phyloP scores from a whole-genome alignment of 2,797 vertebrate species.

The Scyliorhinus canicula region DNA sequence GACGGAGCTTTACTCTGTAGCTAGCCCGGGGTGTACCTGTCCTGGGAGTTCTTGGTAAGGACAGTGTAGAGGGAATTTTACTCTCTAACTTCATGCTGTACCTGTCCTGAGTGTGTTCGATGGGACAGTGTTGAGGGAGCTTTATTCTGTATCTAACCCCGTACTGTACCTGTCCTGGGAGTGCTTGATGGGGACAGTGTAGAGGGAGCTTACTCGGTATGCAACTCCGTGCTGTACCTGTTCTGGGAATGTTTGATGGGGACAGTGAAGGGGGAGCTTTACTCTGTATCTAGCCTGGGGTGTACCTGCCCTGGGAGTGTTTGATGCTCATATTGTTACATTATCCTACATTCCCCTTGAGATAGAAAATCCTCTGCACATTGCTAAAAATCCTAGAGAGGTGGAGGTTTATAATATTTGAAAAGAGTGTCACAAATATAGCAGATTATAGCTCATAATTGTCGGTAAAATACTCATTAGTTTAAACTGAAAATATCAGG shows the following conservation, averaged over 20 bases:
- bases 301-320: not conserved
- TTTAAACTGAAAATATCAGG: not conserved
- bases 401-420: not conserved
- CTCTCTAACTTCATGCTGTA: not conserved
- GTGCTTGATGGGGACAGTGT: not conserved
- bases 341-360: not conserved
- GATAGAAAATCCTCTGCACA: too few species aligned
- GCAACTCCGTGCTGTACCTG: too few species aligned
- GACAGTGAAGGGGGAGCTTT: not conserved
- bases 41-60: not conserved
- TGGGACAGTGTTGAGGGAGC: not conserved
- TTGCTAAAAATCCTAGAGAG: not conserved
- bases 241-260: not conserved
- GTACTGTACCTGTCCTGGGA: not conserved
- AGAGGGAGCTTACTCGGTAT: not conserved
- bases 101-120: not conserved
- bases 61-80: not conserved
- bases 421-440: not conserved
- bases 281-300: not conserved
- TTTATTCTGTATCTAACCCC: not conserved
- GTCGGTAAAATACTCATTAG: not conserved
- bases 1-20: not conserved
- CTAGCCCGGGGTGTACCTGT: not conserved
- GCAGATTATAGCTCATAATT: not conserved
- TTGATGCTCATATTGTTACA: not conserved